A percentile compares a stretch with the other conserved stretches of the same genome.
Conservation (phyloP, 2,113 vertebrate genomes). For the Felis catus region F.catus_Fca126_mat1.0 CM031428.1:30212001-30212500, state of each 20-base stretch:
- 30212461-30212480: not conserved
- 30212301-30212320: not conserved
- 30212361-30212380: not conserved
- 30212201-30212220: not conserved
- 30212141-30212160: not conserved
- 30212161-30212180: not conserved
- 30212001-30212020: not conserved
- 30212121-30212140: not conserved
- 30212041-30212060: not conserved
- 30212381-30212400: too few relatives aligned
- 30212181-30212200: not conserved
- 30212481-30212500: not conserved
- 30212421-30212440: not conserved
- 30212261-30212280: not conserved
- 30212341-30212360: not conserved
- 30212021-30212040: conserved; percentile 27
- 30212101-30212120: not conserved
- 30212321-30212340: not conserved
- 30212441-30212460: not conserved
- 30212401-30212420: too few relatives aligned
- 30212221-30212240: not conserved
- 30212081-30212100: not conserved
- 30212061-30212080: not conserved
- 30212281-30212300: not conserved
- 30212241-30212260: not conserved